Conservation (phyloP, 2,113 vertebrate genomes). For the Coturnix japonica region DNA sequence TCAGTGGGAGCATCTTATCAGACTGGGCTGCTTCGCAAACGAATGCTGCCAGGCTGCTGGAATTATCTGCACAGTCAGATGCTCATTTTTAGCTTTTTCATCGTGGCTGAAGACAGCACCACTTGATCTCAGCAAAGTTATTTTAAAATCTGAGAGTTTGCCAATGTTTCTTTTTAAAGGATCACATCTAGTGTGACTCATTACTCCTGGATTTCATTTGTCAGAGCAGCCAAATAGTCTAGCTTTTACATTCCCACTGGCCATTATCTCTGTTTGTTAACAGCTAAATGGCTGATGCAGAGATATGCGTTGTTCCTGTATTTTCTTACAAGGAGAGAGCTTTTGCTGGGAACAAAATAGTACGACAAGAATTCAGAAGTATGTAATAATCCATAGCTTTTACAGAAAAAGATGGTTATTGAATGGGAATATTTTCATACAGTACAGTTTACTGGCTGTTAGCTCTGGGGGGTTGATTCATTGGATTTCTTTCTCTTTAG, state of each 20-base stretch:
- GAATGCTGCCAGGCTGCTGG: constrained; percentile 46
- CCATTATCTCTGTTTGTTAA: constrained; percentile 71
- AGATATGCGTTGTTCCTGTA: constrained; percentile 41
- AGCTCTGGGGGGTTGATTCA: background rate
- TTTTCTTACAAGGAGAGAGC: constrained; percentile 32
- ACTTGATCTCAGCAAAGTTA: constrained; percentile 68
- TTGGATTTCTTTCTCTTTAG: background rate
- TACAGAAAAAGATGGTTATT: background rate
- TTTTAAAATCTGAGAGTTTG: constrained; percentile 73
- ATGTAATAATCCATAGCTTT: background rate
- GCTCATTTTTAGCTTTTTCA: constrained; percentile 65
- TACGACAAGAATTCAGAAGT: background rate
- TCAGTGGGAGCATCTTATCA: constrained; percentile 12
- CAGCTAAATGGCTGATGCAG: constrained; percentile 46
- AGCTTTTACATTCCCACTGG: constrained; percentile 55
- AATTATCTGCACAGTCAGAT: constrained; percentile 58
- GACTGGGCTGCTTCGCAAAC: background rate
- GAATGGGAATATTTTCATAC: background rate
- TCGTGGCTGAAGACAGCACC: constrained; percentile 63
- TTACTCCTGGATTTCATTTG: constrained; percentile 70
- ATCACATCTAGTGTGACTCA: constrained; percentile 68
- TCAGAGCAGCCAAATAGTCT: constrained; percentile 57
- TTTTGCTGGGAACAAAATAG: constrained; percentile 14
- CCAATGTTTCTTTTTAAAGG: constrained; percentile 72
- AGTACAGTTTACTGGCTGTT: background rate